Base-by-base conservation (phyloP, 1,140 invertebrate genomes). In the Archegozetes longisetosus region DNA sequence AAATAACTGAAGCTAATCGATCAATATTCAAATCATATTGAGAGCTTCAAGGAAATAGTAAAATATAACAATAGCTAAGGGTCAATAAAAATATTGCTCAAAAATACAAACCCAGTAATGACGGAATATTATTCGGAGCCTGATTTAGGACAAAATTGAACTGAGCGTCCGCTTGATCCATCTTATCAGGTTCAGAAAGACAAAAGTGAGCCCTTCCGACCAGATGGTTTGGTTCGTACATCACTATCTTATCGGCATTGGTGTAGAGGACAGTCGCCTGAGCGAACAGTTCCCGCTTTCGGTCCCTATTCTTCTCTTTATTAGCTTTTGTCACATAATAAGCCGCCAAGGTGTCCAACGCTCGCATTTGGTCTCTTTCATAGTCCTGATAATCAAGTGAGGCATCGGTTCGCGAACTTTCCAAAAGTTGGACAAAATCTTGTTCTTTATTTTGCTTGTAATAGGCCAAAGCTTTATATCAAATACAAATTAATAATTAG, bases 161-260 rank as follows among this genome's bases (percentile, higher is more conserved):
- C 70, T 99, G 96, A 1, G 91, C 88, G 80, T 98, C 95, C 13
- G 96, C 96, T 75, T 98, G 94, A 59, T 98, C 94, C 87, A 98
- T 92, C 78, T 98, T 98, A 28, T 52, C 27, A 14, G 27, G 50
- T 77, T 99, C 94, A 22, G 98, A 76, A 2, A 99, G 74, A 71
- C 92, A 98, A 68, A 98, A 98, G 71, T 97, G 98, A 13, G 96
- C 96, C 69, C 95, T 75, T 1, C 94, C 94, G 61, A 99, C 77
- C 62, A 98, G 80, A 81, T 98, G 95, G 72, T 95, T 95, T 81
- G 89, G 59, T 14, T 64, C 61, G 29, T 58, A 61, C 93, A 98
- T 98, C 65, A 96, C 94, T 70, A 99, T 98, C 77, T 97, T 97
- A 71, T 99, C 96, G 27, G 93, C 95, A 62, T 90, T 93, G 0